Base-by-base conservation (phyloP, 2,797 vertebrate species). In the Karalla daura region DNA sequence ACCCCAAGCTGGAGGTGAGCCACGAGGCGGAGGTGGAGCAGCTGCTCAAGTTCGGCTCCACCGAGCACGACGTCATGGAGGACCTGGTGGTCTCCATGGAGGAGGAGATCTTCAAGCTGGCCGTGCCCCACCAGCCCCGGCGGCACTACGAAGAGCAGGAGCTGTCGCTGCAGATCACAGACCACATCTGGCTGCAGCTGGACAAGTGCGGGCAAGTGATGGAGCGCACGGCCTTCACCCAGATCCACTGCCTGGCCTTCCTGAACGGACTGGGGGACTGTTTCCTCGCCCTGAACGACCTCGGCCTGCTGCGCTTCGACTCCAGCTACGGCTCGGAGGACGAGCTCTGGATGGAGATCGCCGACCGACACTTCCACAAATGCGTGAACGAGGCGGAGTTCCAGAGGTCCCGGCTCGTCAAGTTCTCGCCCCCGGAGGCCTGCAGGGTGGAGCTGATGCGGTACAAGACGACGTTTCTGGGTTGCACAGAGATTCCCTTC, bases 41-140 rank as follows among this genome's bases (percentile, higher is more conserved):
- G 87, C 95, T 99, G 92, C 88, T 99, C 27, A 99, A 99, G 91
- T 83, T 99, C 56, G 98, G 98, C 70, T 96, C 96, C 66, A 95
- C 91, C 0, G 95, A 95, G 40, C 93, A 96, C 7, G 75, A 73
- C 0, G 96, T 98, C 80, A 95, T 99, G 83, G 94, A 95, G 0
- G 95, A 98, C 86, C 93, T 99, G 59, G 86, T 97, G 0, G 77
- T 89, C 8, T 92, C 95, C 0, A 91, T 98, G 2, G 96, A 98
- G 52, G 97, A 99, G 69, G 96, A 97, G 71, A 92, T 99, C 44
- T 89, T 96, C 85, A 93, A 91, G 45, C 86, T 99, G 71, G 75
- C 91, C 0, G 2, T 81, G 1, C 44, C 88, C 23, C 86, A 92
- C 53, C 95, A 93, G 44, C 94, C 89, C 12, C 95, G 90, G 61